Percentiles rank a stretch among this genome's conserved stretches.
phyloP scores from a whole-genome alignment of 1,140 invertebrate genomes.

The Cryptotermes secundus region DNA sequence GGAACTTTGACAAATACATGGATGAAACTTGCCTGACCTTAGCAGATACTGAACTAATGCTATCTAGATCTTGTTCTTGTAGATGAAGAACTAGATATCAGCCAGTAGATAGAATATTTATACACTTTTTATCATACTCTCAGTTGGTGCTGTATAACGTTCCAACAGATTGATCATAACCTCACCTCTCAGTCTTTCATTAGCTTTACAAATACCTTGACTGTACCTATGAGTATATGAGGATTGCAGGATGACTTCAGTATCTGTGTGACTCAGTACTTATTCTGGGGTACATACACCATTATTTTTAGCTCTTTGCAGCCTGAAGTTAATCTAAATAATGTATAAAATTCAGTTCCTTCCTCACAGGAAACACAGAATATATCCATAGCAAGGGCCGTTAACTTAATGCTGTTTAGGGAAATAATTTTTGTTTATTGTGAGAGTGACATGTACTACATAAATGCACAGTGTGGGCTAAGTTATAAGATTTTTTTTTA shows the following conservation, averaged over 20 bases:
- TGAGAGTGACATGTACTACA: too few relatives aligned
- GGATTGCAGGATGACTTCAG: neutral
- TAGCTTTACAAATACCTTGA: neutral
- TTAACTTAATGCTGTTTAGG: too few relatives aligned
- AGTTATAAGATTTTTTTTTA: too few relatives aligned
- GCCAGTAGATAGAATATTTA: neutral
- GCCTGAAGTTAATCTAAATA: too few relatives aligned
- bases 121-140: neutral
- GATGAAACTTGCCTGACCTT: neutral
- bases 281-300: neutral
- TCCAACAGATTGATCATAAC: neutral
- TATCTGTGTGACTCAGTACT: neutral
- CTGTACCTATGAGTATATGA: neutral
- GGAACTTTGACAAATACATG: neutral
- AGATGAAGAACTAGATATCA: neutral
- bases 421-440: too few relatives aligned
- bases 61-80: neutral
- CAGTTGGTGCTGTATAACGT: neutral
- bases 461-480: too few relatives aligned
- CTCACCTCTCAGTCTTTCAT: constrained; percentile 15
- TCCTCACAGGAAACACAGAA: too few relatives aligned
- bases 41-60: neutral
- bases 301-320: too few relatives aligned
- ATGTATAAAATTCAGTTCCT: too few relatives aligned
- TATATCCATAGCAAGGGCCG: too few relatives aligned